Evolutionary conservation across 1,140 invertebrate species (phyloP).

Genomic region (Orchestia grillus): DNA sequence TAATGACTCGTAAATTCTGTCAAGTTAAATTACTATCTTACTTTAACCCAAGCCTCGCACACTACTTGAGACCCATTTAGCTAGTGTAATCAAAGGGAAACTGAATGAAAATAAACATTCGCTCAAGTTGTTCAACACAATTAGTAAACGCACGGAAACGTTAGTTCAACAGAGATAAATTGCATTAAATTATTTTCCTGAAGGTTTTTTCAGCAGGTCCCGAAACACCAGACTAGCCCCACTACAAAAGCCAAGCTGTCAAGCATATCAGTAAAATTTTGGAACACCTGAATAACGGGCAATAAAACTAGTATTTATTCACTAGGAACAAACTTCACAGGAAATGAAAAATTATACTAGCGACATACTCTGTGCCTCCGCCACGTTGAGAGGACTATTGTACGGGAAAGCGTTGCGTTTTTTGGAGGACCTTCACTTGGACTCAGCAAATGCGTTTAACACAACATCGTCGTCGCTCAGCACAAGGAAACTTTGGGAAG

Average conservation of each 20-base stretch:
- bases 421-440: neutral
- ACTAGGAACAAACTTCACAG: neutral
- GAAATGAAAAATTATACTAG: neutral
- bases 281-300: too few species aligned
- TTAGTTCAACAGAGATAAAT: neutral
- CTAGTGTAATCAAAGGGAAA: too few species aligned
- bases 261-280: too few species aligned
- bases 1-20: neutral
- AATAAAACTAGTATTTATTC: neutral
- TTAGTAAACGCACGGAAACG: too few species aligned
- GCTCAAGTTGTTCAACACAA: too few species aligned
- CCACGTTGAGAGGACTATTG: neutral
- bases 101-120: too few species aligned
- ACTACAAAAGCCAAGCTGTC: too few species aligned
- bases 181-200: too few species aligned
- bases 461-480: neutral
- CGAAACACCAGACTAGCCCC: too few species aligned
- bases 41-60: too few species aligned
- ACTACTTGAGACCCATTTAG: too few species aligned
- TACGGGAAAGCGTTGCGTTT: neutral
- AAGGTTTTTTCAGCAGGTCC: too few species aligned
- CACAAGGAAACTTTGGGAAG: neutral
- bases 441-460: neutral
- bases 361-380: neutral
- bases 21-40: neutral